Base-by-base conservation (phyloP, 1,140 invertebrate genomes). In the Euura saliciscinereae region DNA sequence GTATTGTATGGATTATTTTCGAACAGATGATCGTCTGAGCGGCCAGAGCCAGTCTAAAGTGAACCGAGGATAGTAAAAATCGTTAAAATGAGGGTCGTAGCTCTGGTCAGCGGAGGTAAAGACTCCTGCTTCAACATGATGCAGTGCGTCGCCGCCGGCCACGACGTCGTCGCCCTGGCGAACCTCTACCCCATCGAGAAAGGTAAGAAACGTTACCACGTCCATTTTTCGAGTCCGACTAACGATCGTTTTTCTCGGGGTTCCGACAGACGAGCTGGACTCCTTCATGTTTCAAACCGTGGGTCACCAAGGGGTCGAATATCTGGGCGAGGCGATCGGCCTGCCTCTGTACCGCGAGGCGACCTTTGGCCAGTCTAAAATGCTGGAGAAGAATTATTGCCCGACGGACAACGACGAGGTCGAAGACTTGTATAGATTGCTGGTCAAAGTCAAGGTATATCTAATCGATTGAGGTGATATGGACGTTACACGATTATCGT, bases 241-340 rank as follows among this genome's bases (percentile, higher is more conserved):
- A 28, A 28, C 28, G 28, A 28, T 28, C 28, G 28, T 28, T 28
- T 28, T 28, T 28, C 28, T 73, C 11, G 65, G 11, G 65, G 5
- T 4, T n/a, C 13, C 51, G 3, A 59, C 79, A 96, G 95, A 97
- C 91, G 98, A 99, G 86, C 85, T 99, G 75, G 98, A 99, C 87
- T 99, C 98, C 82, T 99, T 97, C 82, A 99, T 99, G 98, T 99
- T 99, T 85, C 98, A 99, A 89, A 98, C 97, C 69, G 98, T 99
- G 70, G 99, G 98, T 7, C 95, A 98, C 87, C 94, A 98, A 90
- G 96, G 95, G 45, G 94, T 99, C 76, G 92, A 95, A 71, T 90
- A 95, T 73, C 96, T 98, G 85, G 95, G 97, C 59, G 93, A 98
- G 86, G 98, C 98, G 2, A 95, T 99, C 92, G 94, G 92, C 2